These are phyloP conservation scores for Temnothorax longispinosus DNA, from an alignment of 1,140 invertebrate genomes.

Conservation along the genomic window DNA sequence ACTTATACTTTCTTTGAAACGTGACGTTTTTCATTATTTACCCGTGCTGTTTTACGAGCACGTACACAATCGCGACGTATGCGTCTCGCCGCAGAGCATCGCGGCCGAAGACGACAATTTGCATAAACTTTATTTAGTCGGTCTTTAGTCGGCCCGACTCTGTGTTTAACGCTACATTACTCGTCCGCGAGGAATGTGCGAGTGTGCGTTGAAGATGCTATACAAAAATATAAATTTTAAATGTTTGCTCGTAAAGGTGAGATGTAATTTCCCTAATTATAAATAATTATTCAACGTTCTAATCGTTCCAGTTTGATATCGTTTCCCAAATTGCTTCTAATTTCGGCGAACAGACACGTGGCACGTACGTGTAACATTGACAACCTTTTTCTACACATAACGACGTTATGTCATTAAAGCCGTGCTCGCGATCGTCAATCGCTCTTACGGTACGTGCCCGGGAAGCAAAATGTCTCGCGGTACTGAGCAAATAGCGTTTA, in stretches of 20 bases:
- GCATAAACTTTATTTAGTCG: slow-evolving; percentile 17
- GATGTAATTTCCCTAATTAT: not conserved
- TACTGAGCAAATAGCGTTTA: too few relatives aligned
- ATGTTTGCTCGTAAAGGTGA: not conserved
- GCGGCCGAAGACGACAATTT: slow-evolving; percentile 16
- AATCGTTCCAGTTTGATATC: not conserved
- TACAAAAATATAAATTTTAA: not conserved
- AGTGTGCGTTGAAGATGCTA: not conserved
- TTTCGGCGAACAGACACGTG: not conserved
- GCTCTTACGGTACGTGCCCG: slow-evolving; percentile 38
- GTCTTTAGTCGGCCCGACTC: not conserved
- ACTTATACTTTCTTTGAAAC: slow-evolving; percentile 42
- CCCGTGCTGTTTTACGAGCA: slow-evolving; percentile 18
- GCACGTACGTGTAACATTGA: not conserved
- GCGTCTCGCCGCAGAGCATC: not conserved
- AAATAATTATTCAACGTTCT: not conserved
- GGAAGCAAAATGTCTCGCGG: slow-evolving; percentile 25
- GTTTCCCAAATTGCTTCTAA: not conserved
- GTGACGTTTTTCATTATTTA: slow-evolving; percentile 63
- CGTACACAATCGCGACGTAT: slow-evolving; percentile 43
- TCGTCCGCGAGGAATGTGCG: not conserved
- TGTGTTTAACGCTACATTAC: not conserved
- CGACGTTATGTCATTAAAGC: slow-evolving; percentile 2
- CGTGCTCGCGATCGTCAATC: slow-evolving; percentile 61
- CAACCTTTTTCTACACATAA: slow-evolving; percentile 19